Conservation (phyloP, 2,888 invertebrate species). For the Ennomos fuscantarius region DNA sequence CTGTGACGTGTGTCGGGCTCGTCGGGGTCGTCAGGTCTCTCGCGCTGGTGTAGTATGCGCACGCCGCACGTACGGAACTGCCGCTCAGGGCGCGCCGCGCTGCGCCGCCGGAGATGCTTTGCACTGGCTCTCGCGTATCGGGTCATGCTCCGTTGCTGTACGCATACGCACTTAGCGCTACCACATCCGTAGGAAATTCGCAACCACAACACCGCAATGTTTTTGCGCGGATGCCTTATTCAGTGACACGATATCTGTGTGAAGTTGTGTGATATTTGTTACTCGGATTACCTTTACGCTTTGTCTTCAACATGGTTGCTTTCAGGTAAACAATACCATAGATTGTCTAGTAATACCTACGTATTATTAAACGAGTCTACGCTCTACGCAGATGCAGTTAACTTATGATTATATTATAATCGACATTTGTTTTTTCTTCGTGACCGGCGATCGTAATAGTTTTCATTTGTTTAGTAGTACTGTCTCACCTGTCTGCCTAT, state of each 20-base stretch:
- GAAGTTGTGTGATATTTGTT: conserved; percentile 41
- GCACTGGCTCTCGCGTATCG: conserved; percentile 45
- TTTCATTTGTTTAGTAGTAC: too few relatives aligned
- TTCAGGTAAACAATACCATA: conserved; percentile 50
- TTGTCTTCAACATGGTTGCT: conserved; percentile 48
- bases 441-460: too few relatives aligned
- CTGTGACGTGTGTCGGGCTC: conserved; percentile 64
- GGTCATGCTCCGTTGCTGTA: conserved; percentile 35
- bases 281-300: conserved; percentile 40
- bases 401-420: too few relatives aligned
- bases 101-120: conserved; percentile 41
- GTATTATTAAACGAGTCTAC: not conserved
- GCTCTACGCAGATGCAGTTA: too few relatives aligned
- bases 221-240: conserved; percentile 56
- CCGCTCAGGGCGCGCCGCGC: conserved; percentile 58
- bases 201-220: conserved; percentile 51
- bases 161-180: conserved; percentile 41
- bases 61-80: conserved; percentile 53
- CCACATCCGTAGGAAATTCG: conserved; percentile 53
- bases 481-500: too few relatives aligned
- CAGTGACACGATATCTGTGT: conserved; percentile 56
- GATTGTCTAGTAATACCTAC: not conserved
- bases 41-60: conserved; percentile 44
- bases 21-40: conserved; percentile 46
- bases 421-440: too few relatives aligned